Conservation (phyloP, 2,797 vertebrate species). For the Rhodeus uyekii region DNA sequence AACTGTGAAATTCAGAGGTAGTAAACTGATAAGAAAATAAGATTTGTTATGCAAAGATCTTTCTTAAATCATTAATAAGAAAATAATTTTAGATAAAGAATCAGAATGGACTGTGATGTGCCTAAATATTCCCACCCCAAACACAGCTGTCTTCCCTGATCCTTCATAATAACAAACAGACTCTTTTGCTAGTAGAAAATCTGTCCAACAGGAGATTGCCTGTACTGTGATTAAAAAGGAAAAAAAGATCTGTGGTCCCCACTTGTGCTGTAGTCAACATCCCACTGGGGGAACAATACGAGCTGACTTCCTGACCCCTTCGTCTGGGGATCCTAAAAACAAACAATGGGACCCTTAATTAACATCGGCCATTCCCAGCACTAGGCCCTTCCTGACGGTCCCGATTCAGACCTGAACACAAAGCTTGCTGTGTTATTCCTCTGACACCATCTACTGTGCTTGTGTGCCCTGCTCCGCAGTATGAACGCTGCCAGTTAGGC, state of each 20-base stretch:
- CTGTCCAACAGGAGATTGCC: slow-evolving; percentile 26
- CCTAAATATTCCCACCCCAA: background rate
- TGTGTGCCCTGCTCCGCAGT: slow-evolving; percentile 35
- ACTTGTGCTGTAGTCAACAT: slow-evolving; percentile 71
- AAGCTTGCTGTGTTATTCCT: slow-evolving; percentile 76
- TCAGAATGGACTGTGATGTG: background rate
- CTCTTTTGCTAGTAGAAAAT: slow-evolving; percentile 4
- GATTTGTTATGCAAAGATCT: no score
- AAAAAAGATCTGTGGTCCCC: slow-evolving; percentile 53
- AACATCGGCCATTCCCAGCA: slow-evolving; percentile 78
- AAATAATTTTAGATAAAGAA: background rate
- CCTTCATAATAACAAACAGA: background rate
- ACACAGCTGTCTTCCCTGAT: background rate
- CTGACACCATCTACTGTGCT: slow-evolving; percentile 58
- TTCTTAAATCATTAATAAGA: no score
- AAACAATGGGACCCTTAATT: slow-evolving; percentile 82
- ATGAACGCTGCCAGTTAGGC: slow-evolving; percentile 41
- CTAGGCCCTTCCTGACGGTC: slow-evolving; percentile 75
- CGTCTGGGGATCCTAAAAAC: slow-evolving; percentile 74
- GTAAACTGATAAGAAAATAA: background rate
- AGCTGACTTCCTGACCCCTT: slow-evolving; percentile 78
- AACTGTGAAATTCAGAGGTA: background rate
- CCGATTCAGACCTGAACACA: slow-evolving; percentile 77
- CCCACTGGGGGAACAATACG: slow-evolving; percentile 75
- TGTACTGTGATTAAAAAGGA: slow-evolving; percentile 51